Base-by-base conservation (phyloP, 2,113 vertebrate species). In the Cinclus mexicanus region DNA sequence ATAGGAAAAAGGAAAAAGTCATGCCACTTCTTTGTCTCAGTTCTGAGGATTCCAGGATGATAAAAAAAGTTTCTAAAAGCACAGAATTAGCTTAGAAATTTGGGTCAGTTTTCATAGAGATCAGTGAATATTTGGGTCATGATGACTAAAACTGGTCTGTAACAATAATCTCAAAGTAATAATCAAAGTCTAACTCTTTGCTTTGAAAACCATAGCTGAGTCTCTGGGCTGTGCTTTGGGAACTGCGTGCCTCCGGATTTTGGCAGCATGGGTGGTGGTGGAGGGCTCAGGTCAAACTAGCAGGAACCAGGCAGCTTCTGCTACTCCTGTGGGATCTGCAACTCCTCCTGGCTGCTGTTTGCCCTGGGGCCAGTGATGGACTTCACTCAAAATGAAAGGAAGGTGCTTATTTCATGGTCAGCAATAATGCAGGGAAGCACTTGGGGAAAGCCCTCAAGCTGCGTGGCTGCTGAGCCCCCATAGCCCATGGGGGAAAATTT, bases 261-360 rank as follows among this genome's bases (percentile, higher is more conserved):
- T 72, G 39, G 41, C 29, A 33, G 60, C 2, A 6, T 0, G 1
- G 55, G 26, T 0, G 0, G 35, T 80, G 46, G 4, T 0, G 0
- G 39, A 59, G 55, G 41, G 15, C 2, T 0, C 41, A 37, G 85
- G 26, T 59, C 33, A 24, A 71, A 49, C 35, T 31, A n/a, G 39
- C 0, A 0, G 80, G 49, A 65, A 3, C 63, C 14, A 52, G 85
- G 35, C 49, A 93, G 49, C 57, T 41, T 46, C 50, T 59, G 25
- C 68, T 80, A 0, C 74, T 77, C 64, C 50, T 9, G 0, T 49
- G 35, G 68, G 50, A 52, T 47, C 64, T 81, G 37, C 64, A 57
- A 11, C 52, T 23, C 35, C 59, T 83, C 64, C 83, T 67, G 71
- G 31, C 24, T 68, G 16, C 91, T 76, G 49, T 39, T 44, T 79